phyloP scores from a whole-genome alignment of 2,888 invertebrate species.

The Vesta saturnalis region DNA sequence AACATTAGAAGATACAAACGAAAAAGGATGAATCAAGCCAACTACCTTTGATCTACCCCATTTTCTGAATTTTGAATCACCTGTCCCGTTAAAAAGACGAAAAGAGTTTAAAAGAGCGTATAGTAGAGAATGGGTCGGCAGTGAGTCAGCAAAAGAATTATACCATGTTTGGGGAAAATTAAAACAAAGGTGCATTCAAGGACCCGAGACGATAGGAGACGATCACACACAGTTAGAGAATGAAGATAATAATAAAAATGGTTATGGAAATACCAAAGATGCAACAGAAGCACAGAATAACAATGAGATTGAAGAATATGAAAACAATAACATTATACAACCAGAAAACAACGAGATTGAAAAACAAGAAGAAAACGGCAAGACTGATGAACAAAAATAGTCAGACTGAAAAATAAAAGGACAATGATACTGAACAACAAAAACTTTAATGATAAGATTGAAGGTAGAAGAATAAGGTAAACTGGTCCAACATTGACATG shows the following conservation, averaged over 20 bases:
- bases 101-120: conserved; percentile 12
- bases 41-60: conserved; percentile 36
- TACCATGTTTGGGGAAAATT: conserved; percentile 12
- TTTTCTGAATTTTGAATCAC: conserved; percentile 40
- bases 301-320: too few relatives aligned
- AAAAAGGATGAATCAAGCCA: conserved; percentile 29
- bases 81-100: conserved; percentile 16
- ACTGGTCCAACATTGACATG: too few relatives aligned
- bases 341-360: too few relatives aligned
- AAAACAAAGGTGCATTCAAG: conserved; percentile 5
- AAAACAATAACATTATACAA: too few relatives aligned
- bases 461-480: conserved; percentile 13
- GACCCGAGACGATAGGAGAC: not conserved
- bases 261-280: conserved; percentile 16
- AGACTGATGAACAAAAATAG: not conserved
- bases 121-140: conserved; percentile 8
- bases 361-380: too few relatives aligned
- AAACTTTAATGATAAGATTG: not conserved
- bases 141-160: conserved; percentile 17
- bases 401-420: conserved; percentile 6
- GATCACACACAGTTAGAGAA: not conserved
- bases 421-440: conserved; percentile 3
- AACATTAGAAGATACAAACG: conserved; percentile 17
- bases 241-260: not conserved
- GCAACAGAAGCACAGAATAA: too few relatives aligned